These are phyloP conservation scores for Mystacornis crossleyi DNA, from an alignment of 2,113 vertebrate species.

Conservation along the genomic window DNA sequence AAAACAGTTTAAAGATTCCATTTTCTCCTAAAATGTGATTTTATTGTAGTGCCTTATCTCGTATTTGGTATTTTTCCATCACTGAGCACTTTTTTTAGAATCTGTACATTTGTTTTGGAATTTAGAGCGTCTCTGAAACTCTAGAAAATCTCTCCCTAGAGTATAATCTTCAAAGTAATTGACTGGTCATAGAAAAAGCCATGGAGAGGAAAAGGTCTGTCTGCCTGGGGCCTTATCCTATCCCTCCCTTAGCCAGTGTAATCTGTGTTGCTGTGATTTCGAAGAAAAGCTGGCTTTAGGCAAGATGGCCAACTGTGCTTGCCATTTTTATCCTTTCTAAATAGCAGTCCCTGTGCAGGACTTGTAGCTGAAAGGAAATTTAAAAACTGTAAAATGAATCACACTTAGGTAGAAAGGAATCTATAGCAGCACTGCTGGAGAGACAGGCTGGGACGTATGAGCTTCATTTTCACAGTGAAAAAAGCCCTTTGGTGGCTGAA, in stretches of 20 bases:
- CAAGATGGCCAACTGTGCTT: not conserved
- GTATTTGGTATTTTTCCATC: not conserved
- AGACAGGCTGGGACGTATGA: not conserved
- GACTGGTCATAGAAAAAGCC: not conserved
- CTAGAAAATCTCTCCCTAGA: not conserved
- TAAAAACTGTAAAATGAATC: not conserved
- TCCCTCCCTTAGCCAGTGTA: not conserved
- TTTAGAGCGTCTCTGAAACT: not conserved
- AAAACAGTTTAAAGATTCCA: not conserved
- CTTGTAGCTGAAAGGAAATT: not conserved
- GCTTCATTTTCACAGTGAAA: not conserved
- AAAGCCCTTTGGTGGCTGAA: not conserved
- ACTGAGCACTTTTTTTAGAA: not conserved
- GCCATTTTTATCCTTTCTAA: not conserved
- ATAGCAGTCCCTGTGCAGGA: not conserved
- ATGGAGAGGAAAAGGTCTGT: not conserved
- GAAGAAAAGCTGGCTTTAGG: not conserved
- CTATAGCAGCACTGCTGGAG: accelerated
- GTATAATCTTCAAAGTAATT: not conserved
- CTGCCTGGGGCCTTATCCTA: not conserved
- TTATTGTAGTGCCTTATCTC: not conserved
- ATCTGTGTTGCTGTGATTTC: not conserved
- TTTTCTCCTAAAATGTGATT: not conserved
- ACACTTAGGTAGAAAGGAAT: not conserved
- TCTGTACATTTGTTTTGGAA: not conserved